Evolutionary conservation across 2,113 vertebrate genomes (phyloP), one percentile per base, ranked within the genome.

Genomic region (Capricornis sumatraensis): DNA sequence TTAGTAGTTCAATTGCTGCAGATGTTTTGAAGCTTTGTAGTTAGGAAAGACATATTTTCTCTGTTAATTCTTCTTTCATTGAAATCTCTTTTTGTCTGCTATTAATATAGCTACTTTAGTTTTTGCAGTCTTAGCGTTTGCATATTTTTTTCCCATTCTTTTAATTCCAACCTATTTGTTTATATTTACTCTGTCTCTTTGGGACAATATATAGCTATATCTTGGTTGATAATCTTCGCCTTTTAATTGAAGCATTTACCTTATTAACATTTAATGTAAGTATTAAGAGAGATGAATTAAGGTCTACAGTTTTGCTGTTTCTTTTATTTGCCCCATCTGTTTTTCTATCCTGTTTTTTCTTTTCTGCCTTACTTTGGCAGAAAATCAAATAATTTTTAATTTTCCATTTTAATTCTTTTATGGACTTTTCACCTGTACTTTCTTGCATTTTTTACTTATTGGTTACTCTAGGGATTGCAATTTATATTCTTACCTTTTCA

Each of bases 341-440:
- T 45, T 47, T 79, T 79, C 76, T n/a, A 17, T n/a, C 76, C 30
- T 95, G 0, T 50, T 91, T 19, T 67, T 95, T 9, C 45, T 95
- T 95, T 87, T 83, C 50, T 96, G 74, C 30, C 57, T 58, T 79
- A 90, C 47, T 87, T 60, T 94, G 27, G 14, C 33, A 88, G 89
- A 95, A 96, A 92, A 50, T 87, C 17, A 87, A 93, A 62, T 83
- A 30, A 83, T 50, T 94, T 94, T 93, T 74, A 36, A 62, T 36
- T 97, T 98, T 81, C 40, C 64, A 45, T 78, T 96, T 96, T 84
- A 85, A n/a, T 27, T 52, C 55, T 88, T 95, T 17, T 50, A 30
- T 7, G 71, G 33, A 81, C 15, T 87, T 83, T 83, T 82, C 45
- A 82, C 23, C 53, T 96, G 2, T n/a, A 86, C 19, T 85, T 81